Percentiles rank a stretch among this genome's conserved stretches.
These are phyloP conservation scores for Autographa gamma DNA, from an alignment of 2,888 invertebrate species.

Conservation along the genomic window DNA sequence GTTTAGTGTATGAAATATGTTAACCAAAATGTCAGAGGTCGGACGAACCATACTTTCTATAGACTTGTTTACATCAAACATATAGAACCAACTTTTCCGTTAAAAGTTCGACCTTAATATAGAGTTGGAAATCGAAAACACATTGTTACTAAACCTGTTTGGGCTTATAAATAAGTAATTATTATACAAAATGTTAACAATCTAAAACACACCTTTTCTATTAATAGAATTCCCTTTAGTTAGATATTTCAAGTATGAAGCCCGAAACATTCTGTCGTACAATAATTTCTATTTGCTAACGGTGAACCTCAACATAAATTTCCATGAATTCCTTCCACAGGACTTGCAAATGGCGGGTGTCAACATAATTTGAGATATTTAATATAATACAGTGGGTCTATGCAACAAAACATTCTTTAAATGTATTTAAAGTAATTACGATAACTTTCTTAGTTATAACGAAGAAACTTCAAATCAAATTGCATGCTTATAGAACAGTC, in stretches of 20 bases:
- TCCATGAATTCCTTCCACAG: not conserved
- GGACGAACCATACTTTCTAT: too few relatives aligned
- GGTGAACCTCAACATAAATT: constrained; percentile 13
- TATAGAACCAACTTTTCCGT: not conserved
- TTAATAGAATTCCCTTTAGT: constrained; percentile 9
- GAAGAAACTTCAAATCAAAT: too few relatives aligned
- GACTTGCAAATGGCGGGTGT: not conserved
- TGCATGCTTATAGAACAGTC: too few relatives aligned
- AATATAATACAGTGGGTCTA: not conserved
- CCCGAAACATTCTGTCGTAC: constrained; percentile 12
- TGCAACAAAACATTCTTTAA: too few relatives aligned
- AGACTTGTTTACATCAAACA: not conserved
- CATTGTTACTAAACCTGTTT: not conserved
- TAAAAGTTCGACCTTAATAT: not conserved
- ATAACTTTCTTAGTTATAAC: too few relatives aligned
- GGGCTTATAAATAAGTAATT: not conserved
- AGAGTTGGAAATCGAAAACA: not conserved
- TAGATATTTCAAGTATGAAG: constrained; percentile 9
- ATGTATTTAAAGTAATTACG: too few relatives aligned
- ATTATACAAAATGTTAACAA: not conserved
- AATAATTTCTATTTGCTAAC: constrained; percentile 28
- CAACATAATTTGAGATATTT: not conserved
- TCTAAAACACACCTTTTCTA: not conserved
- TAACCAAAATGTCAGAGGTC: too few relatives aligned
- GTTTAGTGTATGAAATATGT: too few relatives aligned